These are phyloP conservation scores for Apostichopus californicus DNA, from an alignment of 35 echinoderm and acorn worm genomes.

Conservation along the genomic window DNA sequence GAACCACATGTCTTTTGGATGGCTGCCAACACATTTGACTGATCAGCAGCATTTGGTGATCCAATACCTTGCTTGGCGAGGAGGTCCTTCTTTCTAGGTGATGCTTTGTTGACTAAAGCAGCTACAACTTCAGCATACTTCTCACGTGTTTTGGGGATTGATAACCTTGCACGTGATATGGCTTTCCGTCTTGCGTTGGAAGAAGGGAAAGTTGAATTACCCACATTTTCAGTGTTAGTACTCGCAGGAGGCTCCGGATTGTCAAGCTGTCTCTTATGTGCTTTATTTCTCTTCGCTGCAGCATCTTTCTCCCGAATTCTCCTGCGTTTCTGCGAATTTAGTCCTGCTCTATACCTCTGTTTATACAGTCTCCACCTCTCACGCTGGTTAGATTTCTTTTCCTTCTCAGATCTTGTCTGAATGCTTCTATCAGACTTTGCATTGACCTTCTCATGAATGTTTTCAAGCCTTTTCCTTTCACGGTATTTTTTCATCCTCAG, in stretches of 20 bases:
- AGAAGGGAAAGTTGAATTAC: too few relatives aligned
- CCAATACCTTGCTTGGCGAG: background rate
- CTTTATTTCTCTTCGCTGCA: background rate
- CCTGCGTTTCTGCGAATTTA: background rate
- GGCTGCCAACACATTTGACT: background rate
- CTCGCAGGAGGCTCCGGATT: too few relatives aligned
- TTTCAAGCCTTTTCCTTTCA: background rate
- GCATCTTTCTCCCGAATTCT: background rate
- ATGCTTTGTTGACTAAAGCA: background rate
- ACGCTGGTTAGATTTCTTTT: background rate
- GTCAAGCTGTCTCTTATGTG: too few relatives aligned
- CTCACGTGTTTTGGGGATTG: background rate
- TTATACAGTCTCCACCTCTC: background rate
- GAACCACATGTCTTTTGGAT: background rate
- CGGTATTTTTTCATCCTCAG: background rate
- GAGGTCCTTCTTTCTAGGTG: background rate
- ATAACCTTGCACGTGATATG: too few relatives aligned
- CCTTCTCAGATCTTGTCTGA: background rate
- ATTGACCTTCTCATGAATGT: background rate
- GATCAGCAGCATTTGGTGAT: background rate
- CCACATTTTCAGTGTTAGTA: too few relatives aligned
- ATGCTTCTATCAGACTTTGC: background rate
- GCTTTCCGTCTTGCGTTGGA: background rate
- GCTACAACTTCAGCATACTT: conserved; percentile 4
- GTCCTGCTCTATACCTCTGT: background rate